phyloP scores from a whole-genome alignment of 64 coral and sea anemone species.

The Pocillopora verrucosa region DNA sequence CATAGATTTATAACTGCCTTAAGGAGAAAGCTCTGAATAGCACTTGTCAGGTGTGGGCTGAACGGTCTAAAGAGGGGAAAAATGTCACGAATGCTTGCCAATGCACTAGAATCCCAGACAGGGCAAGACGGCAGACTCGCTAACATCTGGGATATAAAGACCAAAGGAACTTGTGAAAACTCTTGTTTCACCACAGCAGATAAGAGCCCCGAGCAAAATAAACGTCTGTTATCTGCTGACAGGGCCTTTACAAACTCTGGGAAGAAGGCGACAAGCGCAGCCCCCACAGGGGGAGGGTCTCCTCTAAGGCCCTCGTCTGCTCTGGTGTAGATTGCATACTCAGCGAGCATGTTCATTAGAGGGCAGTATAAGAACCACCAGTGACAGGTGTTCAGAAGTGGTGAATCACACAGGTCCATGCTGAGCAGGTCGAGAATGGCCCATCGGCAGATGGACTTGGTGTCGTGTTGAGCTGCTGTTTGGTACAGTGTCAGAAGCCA shows the following conservation, averaged over 20 bases:
- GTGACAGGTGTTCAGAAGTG: conserved; percentile 49
- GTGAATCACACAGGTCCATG: conserved; percentile 51
- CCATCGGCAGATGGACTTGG: conserved; percentile 72
- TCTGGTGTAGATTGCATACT: conserved; percentile 64
- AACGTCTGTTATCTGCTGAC: conserved; percentile 16
- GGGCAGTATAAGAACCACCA: conserved; percentile 77
- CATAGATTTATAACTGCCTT: conserved; percentile 58
- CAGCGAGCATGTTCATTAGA: conserved; percentile 68
- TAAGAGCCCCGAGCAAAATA: conserved; percentile 57
- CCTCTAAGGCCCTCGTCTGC: conserved; percentile 48
- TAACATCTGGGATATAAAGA: conserved; percentile 65
- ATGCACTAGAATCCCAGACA: conserved; percentile 29
- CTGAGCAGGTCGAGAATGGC: conserved; percentile 66
- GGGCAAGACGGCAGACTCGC: conserved; percentile 48
- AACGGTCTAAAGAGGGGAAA: conserved; percentile 51
- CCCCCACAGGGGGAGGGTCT: conserved; percentile 59
- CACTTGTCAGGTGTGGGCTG: conserved; percentile 29
- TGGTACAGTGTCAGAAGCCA: conserved; percentile 65
- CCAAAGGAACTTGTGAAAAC: conserved; percentile 69
- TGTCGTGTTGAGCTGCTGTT: conserved; percentile 65
- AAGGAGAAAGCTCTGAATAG: conserved; percentile 68
- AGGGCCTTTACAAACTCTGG: conserved; percentile 18
- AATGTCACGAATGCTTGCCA: conserved; percentile 54
- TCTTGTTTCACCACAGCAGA: conserved; percentile 34
- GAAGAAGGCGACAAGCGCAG: conserved; percentile 52